These are phyloP conservation scores for Catocala nupta DNA, from an alignment of 2,888 invertebrate genomes.

Conservation along the genomic window DNA sequence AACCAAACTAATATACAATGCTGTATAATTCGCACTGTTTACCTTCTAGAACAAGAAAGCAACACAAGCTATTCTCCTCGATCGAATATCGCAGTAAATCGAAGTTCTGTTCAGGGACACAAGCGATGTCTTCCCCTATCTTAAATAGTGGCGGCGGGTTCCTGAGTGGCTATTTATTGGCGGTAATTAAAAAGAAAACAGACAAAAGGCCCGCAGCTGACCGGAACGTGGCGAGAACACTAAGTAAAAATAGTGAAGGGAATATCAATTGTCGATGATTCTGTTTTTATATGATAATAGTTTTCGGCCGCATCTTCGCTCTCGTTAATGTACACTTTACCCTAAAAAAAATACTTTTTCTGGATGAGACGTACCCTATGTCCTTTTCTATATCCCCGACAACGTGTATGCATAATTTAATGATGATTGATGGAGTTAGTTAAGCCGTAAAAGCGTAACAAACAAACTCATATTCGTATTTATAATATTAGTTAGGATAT, in stretches of 20 bases:
- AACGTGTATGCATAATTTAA: no score
- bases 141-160: slow-evolving; percentile 53
- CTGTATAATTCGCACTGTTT: neutral
- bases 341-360: no score
- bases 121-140: slow-evolving; percentile 59
- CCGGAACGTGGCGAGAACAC: slow-evolving; percentile 76
- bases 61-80: slow-evolving; percentile 30
- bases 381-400: no score
- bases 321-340: no score
- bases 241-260: slow-evolving; percentile 55
- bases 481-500: no score
- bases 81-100: slow-evolving; percentile 19
- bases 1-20: no score
- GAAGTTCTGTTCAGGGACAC: slow-evolving; percentile 37
- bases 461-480: no score
- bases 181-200: slow-evolving; percentile 85
- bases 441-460: no score
- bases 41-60: slow-evolving; percentile 2
- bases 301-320: no score
- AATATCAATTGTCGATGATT: slow-evolving; percentile 20
- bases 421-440: no score
- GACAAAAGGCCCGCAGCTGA: slow-evolving; percentile 82
- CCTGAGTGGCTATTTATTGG: slow-evolving; percentile 77
- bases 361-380: no score
- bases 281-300: no score